phyloP scores from a whole-genome alignment of 2,797 vertebrate genomes.

The Acanthornis magna region DNA sequence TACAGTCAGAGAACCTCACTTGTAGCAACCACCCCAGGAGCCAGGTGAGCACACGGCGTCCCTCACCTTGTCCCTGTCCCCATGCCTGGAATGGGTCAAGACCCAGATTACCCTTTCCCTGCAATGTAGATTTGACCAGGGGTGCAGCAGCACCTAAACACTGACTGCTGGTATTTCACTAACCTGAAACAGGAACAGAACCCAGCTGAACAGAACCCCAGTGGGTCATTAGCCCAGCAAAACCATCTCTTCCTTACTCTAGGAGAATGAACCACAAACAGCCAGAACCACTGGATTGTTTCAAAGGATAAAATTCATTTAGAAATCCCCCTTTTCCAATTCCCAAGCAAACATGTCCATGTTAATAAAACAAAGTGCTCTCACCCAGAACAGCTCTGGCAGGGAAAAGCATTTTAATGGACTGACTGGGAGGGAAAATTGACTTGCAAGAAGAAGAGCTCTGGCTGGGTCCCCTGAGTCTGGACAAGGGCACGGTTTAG shows the following conservation, averaged over 20 bases:
- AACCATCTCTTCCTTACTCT: background rate
- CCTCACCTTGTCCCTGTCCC: accelerated
- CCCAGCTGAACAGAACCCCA: background rate
- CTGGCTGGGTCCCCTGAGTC: background rate
- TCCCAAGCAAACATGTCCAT: background rate
- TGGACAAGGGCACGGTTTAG: background rate
- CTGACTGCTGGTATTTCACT: background rate
- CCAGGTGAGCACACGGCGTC: background rate
- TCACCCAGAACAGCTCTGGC: background rate
- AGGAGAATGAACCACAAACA: background rate
- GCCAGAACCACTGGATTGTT: background rate
- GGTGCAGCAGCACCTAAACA: background rate
- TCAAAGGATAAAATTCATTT: background rate
- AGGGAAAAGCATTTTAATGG: background rate
- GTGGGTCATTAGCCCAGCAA: background rate
- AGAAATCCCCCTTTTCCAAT: background rate
- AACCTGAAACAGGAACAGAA: too few relatives aligned
- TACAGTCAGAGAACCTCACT: background rate
- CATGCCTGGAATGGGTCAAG: background rate
- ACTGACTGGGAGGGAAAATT: background rate
- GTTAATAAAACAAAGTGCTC: background rate
- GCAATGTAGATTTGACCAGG: background rate
- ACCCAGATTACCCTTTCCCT: background rate
- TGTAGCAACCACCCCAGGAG: background rate
- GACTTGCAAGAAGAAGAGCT: background rate